Conservation (phyloP, 1,140 invertebrate genomes). For the Kradibia gibbosae region DNA sequence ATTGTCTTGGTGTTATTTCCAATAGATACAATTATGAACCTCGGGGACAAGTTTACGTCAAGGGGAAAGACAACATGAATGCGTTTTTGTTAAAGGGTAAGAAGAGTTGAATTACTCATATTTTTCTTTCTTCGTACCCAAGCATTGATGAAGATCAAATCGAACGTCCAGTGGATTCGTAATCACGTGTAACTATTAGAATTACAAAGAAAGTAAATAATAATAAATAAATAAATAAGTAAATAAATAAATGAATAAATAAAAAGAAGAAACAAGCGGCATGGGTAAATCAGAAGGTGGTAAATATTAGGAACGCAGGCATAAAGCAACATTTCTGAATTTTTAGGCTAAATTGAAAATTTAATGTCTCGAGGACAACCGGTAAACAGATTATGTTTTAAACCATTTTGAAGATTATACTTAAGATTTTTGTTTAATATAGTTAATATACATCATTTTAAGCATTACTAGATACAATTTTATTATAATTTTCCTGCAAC, state of each 20-base stretch:
- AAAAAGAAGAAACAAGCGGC: background rate
- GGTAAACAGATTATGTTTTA: constrained; percentile 7
- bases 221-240: too few relatives aligned
- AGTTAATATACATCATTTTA: background rate
- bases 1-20: constrained; percentile 79
- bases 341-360: constrained; percentile 44
- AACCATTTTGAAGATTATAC: background rate
- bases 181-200: background rate
- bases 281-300: background rate
- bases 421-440: background rate
- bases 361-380: constrained; percentile 16
- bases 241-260: too few relatives aligned
- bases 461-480: background rate
- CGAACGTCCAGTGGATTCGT: background rate
- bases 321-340: background rate
- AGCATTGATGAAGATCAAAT: background rate
- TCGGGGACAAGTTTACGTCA: constrained; percentile 91
- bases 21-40: constrained; percentile 84
- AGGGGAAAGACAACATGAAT: constrained; percentile 96
- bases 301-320: background rate
- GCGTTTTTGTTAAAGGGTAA: constrained; percentile 83
- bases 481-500: background rate
- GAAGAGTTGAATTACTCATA: constrained; percentile 52
- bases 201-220: too few relatives aligned
- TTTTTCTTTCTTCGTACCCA: constrained; percentile 24